Evolutionary conservation across 2,888 invertebrate genomes (phyloP), one percentile per base, ranked within the genome.

Genomic region (Uropetala carovei): DNA sequence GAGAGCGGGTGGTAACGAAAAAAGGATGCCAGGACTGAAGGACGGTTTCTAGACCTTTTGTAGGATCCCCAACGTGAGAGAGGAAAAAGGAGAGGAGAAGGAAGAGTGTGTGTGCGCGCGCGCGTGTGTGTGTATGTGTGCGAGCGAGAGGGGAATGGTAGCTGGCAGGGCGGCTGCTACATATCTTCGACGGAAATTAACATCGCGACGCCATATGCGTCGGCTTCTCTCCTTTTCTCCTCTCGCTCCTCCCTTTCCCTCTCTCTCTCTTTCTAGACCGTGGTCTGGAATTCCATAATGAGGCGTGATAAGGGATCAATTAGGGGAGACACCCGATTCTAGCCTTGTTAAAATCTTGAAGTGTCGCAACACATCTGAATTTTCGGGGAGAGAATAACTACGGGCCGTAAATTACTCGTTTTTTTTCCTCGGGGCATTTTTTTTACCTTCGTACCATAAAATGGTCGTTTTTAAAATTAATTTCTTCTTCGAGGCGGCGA

Each of bases 261-360:
- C n/a, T 57, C 57, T 57, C n/a, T 4, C n/a, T 9, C 57, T 18
- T n/a, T 57, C 14, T 43, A 14, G 82, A 16, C 13, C 83, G 14
- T 16, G 82, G 60, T 4, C n/a, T 27, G 43, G 27, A 64, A 64
- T 75, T 27, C 75, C 11, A 75, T 68, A 89, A 89, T 64, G 89
- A 89, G 89, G 22, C 89, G 56, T 64, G 89, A 89, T 89, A 89
- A 89, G 89, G 89, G 89, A 89, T 64, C 89, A 68, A 89, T 89
- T 89, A 89, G 64, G 64, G 59, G 16, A 43, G 16, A 22, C 27
- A 18, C 22, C 22, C 22, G 22, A 75, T 27, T 27, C 75, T 75
- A 75, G 22, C 18, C 75, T 75, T 75, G 75, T 75, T 75, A 75
- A 27, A 75, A 13, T 18, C 27, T 75, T 27, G 7, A 68, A 22